These are phyloP conservation scores for Miniopterus natalensis DNA, from an alignment of 2,113 vertebrate species.

Conservation along the genomic window DNA sequence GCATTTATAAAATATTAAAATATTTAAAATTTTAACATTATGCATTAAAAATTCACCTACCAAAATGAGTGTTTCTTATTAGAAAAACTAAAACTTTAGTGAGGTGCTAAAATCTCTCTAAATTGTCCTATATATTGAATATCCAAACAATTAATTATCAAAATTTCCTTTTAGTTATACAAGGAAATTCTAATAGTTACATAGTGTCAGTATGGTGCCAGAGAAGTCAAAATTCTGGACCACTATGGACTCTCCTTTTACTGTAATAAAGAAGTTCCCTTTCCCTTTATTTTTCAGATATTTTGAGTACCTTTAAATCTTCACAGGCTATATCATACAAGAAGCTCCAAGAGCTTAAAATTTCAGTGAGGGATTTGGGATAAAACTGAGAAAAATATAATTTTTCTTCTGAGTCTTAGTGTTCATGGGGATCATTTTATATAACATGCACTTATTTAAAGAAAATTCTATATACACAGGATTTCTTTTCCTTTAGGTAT, in stretches of 20 bases:
- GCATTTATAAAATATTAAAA: not conserved
- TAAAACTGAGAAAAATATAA: not conserved
- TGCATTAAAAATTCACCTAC: not conserved
- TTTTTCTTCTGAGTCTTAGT: not conserved
- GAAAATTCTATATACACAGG: not conserved
- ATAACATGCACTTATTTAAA: not conserved
- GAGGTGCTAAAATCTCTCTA: not conserved
- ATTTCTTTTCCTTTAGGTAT: not conserved
- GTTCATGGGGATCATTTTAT: not conserved
- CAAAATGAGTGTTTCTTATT: not conserved
- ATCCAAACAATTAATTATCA: not conserved
- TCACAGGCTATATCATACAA: not conserved
- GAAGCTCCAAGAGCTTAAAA: not conserved
- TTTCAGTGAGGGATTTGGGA: not conserved
- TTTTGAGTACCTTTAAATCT: slow-evolving; percentile 16
- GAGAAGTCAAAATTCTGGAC: not conserved
- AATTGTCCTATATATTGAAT: not conserved
- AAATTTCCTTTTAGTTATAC: slow-evolving; percentile 13
- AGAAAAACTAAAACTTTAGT: not conserved
- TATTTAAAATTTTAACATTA: not conserved
- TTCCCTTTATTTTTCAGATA: not conserved
- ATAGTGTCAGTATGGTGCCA: not conserved
- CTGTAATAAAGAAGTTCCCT: not conserved
- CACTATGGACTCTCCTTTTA: not conserved
- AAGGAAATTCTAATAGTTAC: not conserved